Percentiles rank a stretch among this genome's conserved stretches.
These are phyloP conservation scores for Dermochelys coriacea DNA, from an alignment of 2,797 vertebrate genomes.

Conservation along the genomic window DNA sequence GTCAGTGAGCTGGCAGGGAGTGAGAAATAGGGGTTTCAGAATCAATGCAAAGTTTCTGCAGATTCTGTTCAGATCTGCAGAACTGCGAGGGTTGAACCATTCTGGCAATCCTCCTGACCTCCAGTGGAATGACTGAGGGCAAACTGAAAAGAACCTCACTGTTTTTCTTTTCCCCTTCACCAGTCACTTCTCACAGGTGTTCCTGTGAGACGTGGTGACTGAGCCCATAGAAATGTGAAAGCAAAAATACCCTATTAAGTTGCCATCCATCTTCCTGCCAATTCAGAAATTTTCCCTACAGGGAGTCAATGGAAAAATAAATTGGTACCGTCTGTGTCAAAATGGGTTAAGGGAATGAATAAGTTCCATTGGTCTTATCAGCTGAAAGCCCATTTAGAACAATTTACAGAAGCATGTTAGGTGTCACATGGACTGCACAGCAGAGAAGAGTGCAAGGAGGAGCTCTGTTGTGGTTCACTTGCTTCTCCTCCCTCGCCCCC, in stretches of 20 bases:
- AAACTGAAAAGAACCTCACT: neutral
- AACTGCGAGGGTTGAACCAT: neutral
- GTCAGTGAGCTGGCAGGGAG: neutral
- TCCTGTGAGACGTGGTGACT: accelerated
- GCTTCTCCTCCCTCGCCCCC: too few relatives aligned
- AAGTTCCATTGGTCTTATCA: neutral
- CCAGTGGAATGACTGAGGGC: neutral
- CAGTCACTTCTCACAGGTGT: neutral
- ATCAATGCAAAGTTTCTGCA: neutral
- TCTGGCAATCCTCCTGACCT: neutral
- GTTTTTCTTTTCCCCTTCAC: neutral
- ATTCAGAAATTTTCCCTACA: accelerated
- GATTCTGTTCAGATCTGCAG: neutral
- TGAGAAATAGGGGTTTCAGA: neutral
- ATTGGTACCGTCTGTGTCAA: neutral
- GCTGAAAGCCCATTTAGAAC: neutral
- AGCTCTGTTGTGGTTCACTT: neutral
- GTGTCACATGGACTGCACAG: neutral
- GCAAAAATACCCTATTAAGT: neutral
- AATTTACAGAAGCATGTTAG: neutral
- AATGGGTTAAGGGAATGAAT: neutral
- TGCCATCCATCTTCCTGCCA: neutral
- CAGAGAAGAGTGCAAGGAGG: accelerated
- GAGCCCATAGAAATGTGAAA: neutral
- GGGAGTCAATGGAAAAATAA: neutral